phyloP scores from a whole-genome alignment of 2,113 vertebrate genomes.

The Hiodon alosoides region DNA sequence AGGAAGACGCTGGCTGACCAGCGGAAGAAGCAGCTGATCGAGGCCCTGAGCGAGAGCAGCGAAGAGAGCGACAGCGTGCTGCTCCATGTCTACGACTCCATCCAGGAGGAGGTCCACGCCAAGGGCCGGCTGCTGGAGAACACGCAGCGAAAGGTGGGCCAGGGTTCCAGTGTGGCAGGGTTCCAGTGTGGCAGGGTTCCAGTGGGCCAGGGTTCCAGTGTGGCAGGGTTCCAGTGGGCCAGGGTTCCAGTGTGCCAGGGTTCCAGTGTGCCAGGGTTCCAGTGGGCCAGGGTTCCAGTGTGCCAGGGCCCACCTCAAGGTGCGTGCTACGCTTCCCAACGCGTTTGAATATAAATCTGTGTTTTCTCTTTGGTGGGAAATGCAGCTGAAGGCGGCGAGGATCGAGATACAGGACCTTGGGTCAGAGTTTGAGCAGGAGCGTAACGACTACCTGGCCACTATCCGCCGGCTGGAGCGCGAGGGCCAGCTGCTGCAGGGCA shows the following conservation, averaged over 20 bases:
- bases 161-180: not conserved
- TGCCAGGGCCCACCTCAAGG: no score
- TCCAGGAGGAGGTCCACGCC: constrained; percentile 77
- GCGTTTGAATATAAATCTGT: no score
- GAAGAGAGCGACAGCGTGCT: constrained; percentile 72
- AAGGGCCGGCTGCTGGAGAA: constrained; percentile 73
- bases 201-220: no score
- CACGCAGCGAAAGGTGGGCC: constrained; percentile 73
- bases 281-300: no score
- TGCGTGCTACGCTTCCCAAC: no score
- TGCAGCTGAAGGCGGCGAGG: constrained; percentile 73
- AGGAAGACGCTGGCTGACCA: constrained; percentile 66
- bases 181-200: not conserved
- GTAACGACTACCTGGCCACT: constrained; percentile 73
- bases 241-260: no score
- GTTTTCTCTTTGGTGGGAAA: not conserved
- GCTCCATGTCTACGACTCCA: constrained; percentile 73
- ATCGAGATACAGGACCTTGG: constrained; percentile 82
- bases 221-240: no score
- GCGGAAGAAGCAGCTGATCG: constrained; percentile 67
- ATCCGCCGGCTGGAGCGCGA: constrained; percentile 74
- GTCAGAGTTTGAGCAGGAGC: constrained; percentile 76
- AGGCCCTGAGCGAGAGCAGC: constrained; percentile 57
- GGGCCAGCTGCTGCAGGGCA: constrained; percentile 66
- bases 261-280: no score